phyloP scores from a whole-genome alignment of 1,140 invertebrate genomes.

The Drosophila albomicans region DNA sequence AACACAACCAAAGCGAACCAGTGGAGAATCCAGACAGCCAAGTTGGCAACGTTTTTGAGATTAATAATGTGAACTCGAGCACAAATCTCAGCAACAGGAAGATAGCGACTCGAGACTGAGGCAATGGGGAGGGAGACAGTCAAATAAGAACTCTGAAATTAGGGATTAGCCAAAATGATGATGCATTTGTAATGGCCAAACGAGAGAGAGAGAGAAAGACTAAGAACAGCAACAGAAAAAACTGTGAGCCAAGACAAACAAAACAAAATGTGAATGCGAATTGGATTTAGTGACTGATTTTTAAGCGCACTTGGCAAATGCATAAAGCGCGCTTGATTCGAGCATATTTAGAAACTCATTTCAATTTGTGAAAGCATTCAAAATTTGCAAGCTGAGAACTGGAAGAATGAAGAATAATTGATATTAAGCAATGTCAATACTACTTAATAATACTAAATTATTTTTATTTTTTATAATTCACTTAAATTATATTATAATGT shows the following conservation, averaged over 20 bases:
- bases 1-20: slow-evolving; percentile 30
- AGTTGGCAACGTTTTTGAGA: slow-evolving; percentile 51
- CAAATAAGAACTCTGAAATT: slow-evolving; percentile 37
- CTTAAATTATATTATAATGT: too few relatives aligned
- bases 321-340: too few relatives aligned
- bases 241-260: not conserved
- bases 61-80: slow-evolving; percentile 70
- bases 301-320: not conserved
- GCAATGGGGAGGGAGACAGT: slow-evolving; percentile 22
- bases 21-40: slow-evolving; percentile 38
- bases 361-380: not conserved
- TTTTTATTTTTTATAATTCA: too few relatives aligned
- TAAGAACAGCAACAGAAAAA: not conserved
- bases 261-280: slow-evolving; percentile 5
- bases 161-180: slow-evolving; percentile 22
- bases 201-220: not conserved
- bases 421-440: too few relatives aligned
- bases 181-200: slow-evolving; percentile 20
- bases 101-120: slow-evolving; percentile 31
- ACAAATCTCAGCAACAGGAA: slow-evolving; percentile 42
- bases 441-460: too few relatives aligned
- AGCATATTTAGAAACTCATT: slow-evolving; percentile 4
- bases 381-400: not conserved
- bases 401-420: too few relatives aligned
- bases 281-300: slow-evolving; percentile 10